Evolutionary conservation across 2,797 vertebrate species (phyloP).

Genomic region (Pristis pectinata): DNA sequence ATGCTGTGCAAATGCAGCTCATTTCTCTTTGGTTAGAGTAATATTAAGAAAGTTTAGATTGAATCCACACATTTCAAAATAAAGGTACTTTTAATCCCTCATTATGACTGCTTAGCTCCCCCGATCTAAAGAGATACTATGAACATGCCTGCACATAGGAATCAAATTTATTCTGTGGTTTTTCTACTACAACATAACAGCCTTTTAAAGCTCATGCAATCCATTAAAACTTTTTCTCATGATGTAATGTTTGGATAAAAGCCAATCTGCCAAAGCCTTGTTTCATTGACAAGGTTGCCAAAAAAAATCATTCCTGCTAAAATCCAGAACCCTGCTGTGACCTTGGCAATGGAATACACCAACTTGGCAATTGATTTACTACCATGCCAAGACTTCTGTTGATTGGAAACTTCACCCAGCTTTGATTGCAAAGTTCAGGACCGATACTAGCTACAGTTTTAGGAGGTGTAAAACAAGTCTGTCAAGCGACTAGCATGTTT

Average conservation of each 20-base stretch:
- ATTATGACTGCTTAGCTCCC: not conserved
- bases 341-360: not conserved
- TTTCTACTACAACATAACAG: not conserved
- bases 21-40: not conserved
- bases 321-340: not conserved
- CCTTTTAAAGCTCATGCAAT: not conserved
- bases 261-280: not conserved
- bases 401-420: not conserved
- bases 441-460: not conserved
- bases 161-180: not conserved
- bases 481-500: not conserved
- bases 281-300: constrained; percentile 32
- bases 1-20: not conserved
- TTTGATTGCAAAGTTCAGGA: not conserved
- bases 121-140: not conserved
- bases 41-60: not conserved
- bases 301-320: not conserved
- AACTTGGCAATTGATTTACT: not conserved
- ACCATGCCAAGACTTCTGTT: not conserved
- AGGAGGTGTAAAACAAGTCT: not conserved
- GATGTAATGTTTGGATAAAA: constrained; percentile 4
- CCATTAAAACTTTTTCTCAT: constrained; percentile 12
- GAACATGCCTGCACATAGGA: not conserved
- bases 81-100: not conserved
- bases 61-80: not conserved